Percentiles rank a stretch among this genome's conserved stretches.
Evolutionary conservation across 1,140 invertebrate genomes (phyloP).

Genomic region (Papilio glaucus): DNA sequence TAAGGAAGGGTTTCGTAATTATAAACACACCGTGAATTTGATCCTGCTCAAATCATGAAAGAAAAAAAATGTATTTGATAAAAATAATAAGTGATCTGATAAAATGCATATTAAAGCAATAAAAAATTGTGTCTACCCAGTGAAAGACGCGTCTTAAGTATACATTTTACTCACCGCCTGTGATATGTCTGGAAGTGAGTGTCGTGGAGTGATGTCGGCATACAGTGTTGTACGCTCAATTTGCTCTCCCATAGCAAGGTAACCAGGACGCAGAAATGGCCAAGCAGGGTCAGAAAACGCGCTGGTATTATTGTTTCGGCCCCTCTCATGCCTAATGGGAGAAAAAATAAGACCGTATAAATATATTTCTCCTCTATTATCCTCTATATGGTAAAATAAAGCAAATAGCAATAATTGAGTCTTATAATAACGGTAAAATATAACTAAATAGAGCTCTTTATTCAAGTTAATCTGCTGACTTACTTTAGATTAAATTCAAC

Average conservation of each 20-base stretch:
- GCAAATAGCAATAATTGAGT: too few species aligned
- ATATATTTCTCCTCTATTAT: too few species aligned
- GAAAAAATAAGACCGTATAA: not conserved
- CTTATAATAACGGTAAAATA: not conserved
- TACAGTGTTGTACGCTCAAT: slow-evolving; percentile 81
- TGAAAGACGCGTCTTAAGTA: not conserved
- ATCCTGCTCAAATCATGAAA: not conserved
- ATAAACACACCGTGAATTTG: too few species aligned
- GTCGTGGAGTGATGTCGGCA: slow-evolving; percentile 71
- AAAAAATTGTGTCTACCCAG: not conserved
- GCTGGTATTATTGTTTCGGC: slow-evolving; percentile 80
- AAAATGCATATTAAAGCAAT: slow-evolving; percentile 17
- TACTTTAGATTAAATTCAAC: slow-evolving; percentile 1
- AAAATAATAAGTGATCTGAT: not conserved
- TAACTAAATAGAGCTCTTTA: not conserved
- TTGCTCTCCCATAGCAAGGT: slow-evolving; percentile 84
- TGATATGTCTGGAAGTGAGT: slow-evolving; percentile 77
- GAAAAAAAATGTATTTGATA: not conserved
- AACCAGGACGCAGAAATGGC: slow-evolving; percentile 82
- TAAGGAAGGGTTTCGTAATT: too few species aligned
- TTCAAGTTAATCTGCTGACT: not conserved
- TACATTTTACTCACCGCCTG: slow-evolving; percentile 78
- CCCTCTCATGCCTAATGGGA: slow-evolving; percentile 66
- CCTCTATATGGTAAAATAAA: too few species aligned
- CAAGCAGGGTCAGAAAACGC: slow-evolving; percentile 83